Evolutionary conservation across 92 coral and sea anemone genomes (phyloP), one percentile per base, ranked within the genome.

Genomic region (Epizoanthus illoricatus): DNA sequence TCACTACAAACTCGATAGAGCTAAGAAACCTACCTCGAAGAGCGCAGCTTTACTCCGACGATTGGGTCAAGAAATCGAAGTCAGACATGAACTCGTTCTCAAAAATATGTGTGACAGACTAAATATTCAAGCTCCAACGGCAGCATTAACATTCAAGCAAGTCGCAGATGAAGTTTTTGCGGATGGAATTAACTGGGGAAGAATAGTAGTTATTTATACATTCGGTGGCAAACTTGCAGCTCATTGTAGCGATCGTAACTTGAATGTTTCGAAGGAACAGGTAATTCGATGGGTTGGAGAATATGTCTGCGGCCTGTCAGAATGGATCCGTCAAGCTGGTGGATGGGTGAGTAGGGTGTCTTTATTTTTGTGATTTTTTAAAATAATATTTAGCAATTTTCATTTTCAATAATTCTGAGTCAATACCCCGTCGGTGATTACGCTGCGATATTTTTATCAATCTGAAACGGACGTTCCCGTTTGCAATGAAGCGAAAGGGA

Each of bases 171-270:
- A 90, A 63, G 91, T 93, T 36, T 85, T 93, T 69, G 73, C 83
- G 4, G 91, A 90, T 15, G 92, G 90, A 56, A 88, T 96, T 59
- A 96, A 96, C 86, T 96, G 99, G 99, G 99, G 99, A 52, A 76
- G 99, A 19, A 90, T 96, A 3, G 99, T 91, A 21, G 97, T 88
- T 41, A 79, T 96, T 41, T 91, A 84, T 85, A 91, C 97, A 24
- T 87, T 96, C 78, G 93, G 91, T 3, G 98, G 92, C 36, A 90
- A 87, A 72, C 81, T 96, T 3, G 98, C 99, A 3, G 66, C 83
- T n/a, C 83, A 91, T 81, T 96, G 95, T 21, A 23, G 84, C 49
- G 69, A 85, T 62, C 88, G 86, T 9, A 81, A 89, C 69, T 43
- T 85, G 59, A 88, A 90, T 60, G 66, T 85, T 5, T 86, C 90